Evolutionary conservation across 2,888 invertebrate species (phyloP).

Genomic region (Pediacus dermestoides): DNA sequence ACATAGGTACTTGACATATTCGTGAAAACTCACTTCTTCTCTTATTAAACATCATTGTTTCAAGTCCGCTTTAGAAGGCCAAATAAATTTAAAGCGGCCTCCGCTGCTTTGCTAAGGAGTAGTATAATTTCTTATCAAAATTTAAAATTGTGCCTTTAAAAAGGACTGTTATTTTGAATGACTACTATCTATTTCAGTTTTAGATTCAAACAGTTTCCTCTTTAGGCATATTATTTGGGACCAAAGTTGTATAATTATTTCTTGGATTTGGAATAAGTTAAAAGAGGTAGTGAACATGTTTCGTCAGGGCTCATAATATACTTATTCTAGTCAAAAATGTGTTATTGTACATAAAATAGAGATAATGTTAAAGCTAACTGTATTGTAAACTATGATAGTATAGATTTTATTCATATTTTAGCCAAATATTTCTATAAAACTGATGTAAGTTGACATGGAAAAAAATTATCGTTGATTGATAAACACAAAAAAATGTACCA

Average conservation of each 20-base stretch:
- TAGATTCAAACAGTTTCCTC: constrained; percentile 20
- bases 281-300: background rate
- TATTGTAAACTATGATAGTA: constrained; percentile 1
- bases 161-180: constrained; percentile 32
- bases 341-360: background rate
- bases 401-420: constrained; percentile 1
- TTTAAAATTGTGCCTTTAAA: constrained; percentile 43
- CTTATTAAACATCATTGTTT: too few species aligned
- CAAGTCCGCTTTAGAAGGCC: too few species aligned
- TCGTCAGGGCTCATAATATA: constrained; percentile 8
- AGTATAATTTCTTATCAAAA: constrained; percentile 25
- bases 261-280: background rate
- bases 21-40: too few species aligned
- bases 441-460: too few species aligned
- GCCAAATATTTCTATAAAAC: background rate
- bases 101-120: too few species aligned
- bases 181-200: constrained; percentile 16
- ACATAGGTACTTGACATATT: too few species aligned
- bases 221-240: constrained; percentile 43
- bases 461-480: too few species aligned
- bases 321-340: constrained; percentile 4
- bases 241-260: constrained; percentile 27
- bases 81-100: too few species aligned
- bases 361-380: constrained; percentile 4
- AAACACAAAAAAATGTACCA: too few species aligned